Evolutionary conservation across 2,797 vertebrate species (phyloP).

Genomic region (Alfaro cultratus): DNA sequence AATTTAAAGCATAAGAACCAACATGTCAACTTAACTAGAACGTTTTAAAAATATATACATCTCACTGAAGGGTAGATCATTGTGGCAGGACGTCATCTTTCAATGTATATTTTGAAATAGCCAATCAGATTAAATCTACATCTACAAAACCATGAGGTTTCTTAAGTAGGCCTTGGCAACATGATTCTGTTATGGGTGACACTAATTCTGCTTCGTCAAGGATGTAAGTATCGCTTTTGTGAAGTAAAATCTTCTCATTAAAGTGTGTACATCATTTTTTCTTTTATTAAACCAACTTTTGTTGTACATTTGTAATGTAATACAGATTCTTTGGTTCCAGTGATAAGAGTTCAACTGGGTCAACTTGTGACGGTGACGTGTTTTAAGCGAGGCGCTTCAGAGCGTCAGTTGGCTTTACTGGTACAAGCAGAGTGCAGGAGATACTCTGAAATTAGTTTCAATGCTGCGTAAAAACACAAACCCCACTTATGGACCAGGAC

Average conservation of each 20-base stretch:
- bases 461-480: neutral
- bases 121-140: constrained; percentile 15
- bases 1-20: too few relatives aligned
- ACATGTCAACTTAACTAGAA: too few relatives aligned
- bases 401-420: neutral
- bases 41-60: neutral
- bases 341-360: neutral
- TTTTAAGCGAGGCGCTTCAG: rapidly evolving
- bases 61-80: neutral
- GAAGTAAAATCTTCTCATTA: too few relatives aligned
- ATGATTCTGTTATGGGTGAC: constrained; percentile 21
- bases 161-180: neutral
- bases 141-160: rapidly evolving
- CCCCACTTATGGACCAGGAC: rapidly evolving
- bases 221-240: neutral
- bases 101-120: neutral
- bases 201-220: constrained; percentile 16
- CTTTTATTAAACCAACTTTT: neutral
- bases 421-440: constrained; percentile 12
- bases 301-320: neutral
- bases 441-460: neutral
- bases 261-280: neutral
- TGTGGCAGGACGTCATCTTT: neutral
- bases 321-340: constrained; percentile 10
- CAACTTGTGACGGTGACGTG: constrained; percentile 1